phyloP scores from a whole-genome alignment of 2,888 invertebrate genomes.

The Cataglyphis cursor region DNA sequence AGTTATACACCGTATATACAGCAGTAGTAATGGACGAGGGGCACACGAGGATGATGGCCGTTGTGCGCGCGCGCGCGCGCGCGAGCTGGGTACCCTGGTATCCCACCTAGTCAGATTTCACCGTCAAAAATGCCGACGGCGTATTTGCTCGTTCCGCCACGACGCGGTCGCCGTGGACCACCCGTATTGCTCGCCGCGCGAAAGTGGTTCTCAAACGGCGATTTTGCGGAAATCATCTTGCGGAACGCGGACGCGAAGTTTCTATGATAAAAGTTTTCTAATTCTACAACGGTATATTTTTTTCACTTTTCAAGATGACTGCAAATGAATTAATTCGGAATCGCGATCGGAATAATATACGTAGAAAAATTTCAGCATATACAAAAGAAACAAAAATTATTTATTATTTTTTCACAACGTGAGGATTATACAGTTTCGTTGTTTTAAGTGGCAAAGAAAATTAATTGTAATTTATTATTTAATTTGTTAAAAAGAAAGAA shows the following conservation, averaged over 20 bases:
- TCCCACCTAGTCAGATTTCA: constrained; percentile 84
- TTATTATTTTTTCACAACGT: neutral
- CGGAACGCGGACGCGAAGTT: neutral
- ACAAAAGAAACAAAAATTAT: neutral
- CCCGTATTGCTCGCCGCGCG: constrained; percentile 81
- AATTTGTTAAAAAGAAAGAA: neutral
- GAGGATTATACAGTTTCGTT: neutral
- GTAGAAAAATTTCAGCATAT: neutral
- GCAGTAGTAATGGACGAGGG: constrained; percentile 74
- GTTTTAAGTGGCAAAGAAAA: neutral
- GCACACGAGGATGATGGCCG: constrained; percentile 75
- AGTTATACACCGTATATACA: constrained; percentile 60
- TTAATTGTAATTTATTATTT: neutral
- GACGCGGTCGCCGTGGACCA: constrained; percentile 84
- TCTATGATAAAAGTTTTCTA: neutral
- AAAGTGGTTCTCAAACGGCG: constrained; percentile 82
- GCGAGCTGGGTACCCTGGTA: constrained; percentile 73
- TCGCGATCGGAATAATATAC: neutral
- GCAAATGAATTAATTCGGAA: neutral
- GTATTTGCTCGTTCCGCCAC: constrained; percentile 86
- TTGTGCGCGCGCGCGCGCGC: constrained; percentile 68
- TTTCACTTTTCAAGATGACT: neutral
- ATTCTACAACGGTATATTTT: neutral
- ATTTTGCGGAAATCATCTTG: neutral
- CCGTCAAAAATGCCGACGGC: constrained; percentile 85